Evolutionary conservation across 2,888 invertebrate species (phyloP).

Genomic region (Nomada ruficornis): DNA sequence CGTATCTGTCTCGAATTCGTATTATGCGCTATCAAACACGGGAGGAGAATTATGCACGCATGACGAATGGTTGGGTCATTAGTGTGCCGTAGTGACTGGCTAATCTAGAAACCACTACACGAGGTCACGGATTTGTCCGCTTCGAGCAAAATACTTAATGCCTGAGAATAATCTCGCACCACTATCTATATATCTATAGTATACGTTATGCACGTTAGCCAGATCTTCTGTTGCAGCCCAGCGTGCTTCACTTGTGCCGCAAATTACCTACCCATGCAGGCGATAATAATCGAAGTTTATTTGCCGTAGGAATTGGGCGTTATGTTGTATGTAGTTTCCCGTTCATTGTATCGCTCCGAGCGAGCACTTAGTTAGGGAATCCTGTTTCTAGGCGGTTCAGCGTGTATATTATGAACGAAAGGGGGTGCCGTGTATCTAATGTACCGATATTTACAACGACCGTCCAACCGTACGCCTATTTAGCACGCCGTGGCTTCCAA

Average conservation of each 20-base stretch:
- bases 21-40: slow-evolving; percentile 37
- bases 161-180: slow-evolving; percentile 18
- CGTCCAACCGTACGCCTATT: no score
- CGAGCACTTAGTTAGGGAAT: slow-evolving; percentile 32
- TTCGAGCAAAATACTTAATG: slow-evolving; percentile 5
- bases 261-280: slow-evolving; percentile 20
- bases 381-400: background rate
- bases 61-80: slow-evolving; percentile 53
- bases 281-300: slow-evolving; percentile 32
- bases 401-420: background rate
- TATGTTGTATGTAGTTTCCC: slow-evolving; percentile 8
- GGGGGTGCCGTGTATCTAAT: background rate
- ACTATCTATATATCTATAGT: no score
- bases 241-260: slow-evolving; percentile 18
- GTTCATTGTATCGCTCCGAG: slow-evolving; percentile 22
- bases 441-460: background rate
- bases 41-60: slow-evolving; percentile 35
- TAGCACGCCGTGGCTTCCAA: background rate
- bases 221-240: background rate
- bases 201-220: background rate
- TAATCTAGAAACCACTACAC: slow-evolving; percentile 47
- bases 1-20: slow-evolving; percentile 8
- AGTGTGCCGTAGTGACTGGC: slow-evolving; percentile 37
- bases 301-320: slow-evolving; percentile 11
- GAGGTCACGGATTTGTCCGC: slow-evolving; percentile 21